These are phyloP conservation scores for Hozukius guyotensis DNA, from an alignment of 2,797 vertebrate genomes.

Conservation along the genomic window DNA sequence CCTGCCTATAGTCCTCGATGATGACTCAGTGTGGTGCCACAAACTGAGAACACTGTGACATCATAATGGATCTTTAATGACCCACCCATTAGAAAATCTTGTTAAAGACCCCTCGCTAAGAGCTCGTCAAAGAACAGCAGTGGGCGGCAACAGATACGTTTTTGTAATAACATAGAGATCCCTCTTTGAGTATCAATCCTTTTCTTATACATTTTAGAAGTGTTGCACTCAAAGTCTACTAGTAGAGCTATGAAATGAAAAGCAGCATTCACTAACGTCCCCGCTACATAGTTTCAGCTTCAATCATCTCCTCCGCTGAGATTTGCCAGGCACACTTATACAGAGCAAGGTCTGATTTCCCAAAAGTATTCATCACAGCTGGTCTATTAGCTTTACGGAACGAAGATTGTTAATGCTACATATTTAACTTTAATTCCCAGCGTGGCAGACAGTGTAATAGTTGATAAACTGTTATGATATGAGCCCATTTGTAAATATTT, in stretches of 20 bases:
- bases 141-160: constrained; percentile 19
- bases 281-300: not conserved
- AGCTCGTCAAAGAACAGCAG: constrained; percentile 32
- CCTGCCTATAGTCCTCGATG: constrained; percentile 2
- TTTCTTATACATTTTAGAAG: not conserved
- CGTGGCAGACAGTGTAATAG: not conserved
- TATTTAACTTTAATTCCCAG: constrained; percentile 18
- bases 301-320: constrained; percentile 16
- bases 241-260: not conserved
- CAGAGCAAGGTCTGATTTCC: constrained; percentile 22
- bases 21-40: constrained; percentile 20
- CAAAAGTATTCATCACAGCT: constrained; percentile 3
- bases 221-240: not conserved
- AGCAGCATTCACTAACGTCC: not conserved
- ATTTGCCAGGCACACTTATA: not conserved
- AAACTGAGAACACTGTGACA: constrained; percentile 23
- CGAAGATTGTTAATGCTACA: not conserved
- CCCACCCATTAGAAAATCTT: constrained; percentile 32
- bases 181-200: constrained; percentile 9
- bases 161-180: constrained; percentile 26
- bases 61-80: constrained; percentile 60
- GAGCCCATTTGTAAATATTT: not conserved
- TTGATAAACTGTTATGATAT: not conserved
- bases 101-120: constrained; percentile 16
- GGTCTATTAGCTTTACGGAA: not conserved